Evolutionary conservation across 2,797 vertebrate species (phyloP).

Genomic region (Perodicticus potto): DNA sequence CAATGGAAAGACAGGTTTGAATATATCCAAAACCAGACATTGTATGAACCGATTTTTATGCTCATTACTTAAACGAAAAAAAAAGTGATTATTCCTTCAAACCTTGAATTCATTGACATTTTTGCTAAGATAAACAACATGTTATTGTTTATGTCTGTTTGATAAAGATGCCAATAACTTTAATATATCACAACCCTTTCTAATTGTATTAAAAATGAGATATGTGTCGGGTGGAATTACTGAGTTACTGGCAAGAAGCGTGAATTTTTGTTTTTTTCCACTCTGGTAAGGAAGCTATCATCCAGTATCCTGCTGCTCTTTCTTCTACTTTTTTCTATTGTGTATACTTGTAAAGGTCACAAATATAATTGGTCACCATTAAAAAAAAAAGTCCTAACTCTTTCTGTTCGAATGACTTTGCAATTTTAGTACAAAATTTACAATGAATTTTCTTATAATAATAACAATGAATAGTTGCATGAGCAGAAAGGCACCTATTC

Average conservation of each 20-base stretch:
- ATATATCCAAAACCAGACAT: slow-evolving; percentile 65
- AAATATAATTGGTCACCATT: slow-evolving; percentile 4
- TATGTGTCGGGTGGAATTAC: slow-evolving; percentile 47
- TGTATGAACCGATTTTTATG: slow-evolving; percentile 23
- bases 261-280: neutral
- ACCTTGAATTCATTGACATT: slow-evolving; percentile 30
- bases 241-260: slow-evolving; percentile 23
- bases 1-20: slow-evolving; percentile 54
- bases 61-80: slow-evolving; percentile 26
- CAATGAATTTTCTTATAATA: neutral
- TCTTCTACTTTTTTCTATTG: neutral
- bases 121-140: neutral
- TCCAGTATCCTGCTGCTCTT: slow-evolving; percentile 5
- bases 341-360: neutral
- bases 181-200: slow-evolving; percentile 38
- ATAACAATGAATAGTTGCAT: neutral
- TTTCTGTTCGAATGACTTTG: slow-evolving; percentile 1
- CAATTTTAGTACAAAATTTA: slow-evolving; percentile 40
- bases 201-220: slow-evolving; percentile 60
- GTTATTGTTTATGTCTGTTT: slow-evolving; percentile 67
- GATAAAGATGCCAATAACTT: slow-evolving; percentile 58
- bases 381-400: neutral
- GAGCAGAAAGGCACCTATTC: neutral
- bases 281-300: neutral
- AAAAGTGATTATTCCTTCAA: slow-evolving; percentile 28